phyloP scores from a whole-genome alignment of 2,888 invertebrate genomes.

The Melanostoma scalare region DNA sequence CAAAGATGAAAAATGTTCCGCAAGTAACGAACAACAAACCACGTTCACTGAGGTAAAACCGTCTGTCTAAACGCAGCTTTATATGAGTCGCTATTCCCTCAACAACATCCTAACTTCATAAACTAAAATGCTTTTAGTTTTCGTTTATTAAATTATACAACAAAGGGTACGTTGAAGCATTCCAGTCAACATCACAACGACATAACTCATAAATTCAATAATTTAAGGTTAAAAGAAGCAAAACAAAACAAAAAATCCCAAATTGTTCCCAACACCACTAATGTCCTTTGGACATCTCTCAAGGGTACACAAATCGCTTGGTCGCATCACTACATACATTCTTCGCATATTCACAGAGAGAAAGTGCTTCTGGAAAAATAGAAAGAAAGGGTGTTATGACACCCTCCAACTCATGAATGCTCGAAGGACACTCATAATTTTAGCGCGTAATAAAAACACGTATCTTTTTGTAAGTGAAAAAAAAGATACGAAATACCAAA shows the following conservation, averaged over 20 bases:
- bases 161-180: constrained; percentile 29
- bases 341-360: constrained; percentile 31
- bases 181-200: constrained; percentile 30
- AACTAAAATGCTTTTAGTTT: constrained; percentile 58
- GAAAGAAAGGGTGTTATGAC: constrained; percentile 17
- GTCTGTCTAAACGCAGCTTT: no score
- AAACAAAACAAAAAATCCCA: constrained; percentile 33
- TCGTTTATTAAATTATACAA: constrained; percentile 61
- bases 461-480: constrained; percentile 45
- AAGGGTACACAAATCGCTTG: not conserved
- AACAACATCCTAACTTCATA: constrained; percentile 1
- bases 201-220: constrained; percentile 66
- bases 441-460: constrained; percentile 67
- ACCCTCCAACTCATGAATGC: constrained; percentile 24
- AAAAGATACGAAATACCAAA: constrained; percentile 2
- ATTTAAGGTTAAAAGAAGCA: constrained; percentile 22
- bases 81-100: not conserved
- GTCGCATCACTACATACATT: no score
- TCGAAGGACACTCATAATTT: constrained; percentile 69
- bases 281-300: constrained; percentile 63
- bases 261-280: constrained; percentile 67
- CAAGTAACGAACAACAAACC: no score
- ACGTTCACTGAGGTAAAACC: no score
- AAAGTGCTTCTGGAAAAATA: constrained; percentile 12
- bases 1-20: no score